Evolutionary conservation across 2,113 vertebrate genomes (phyloP), one percentile per base, ranked within the genome.

Genomic region (Leptobrachium leishanense): DNA sequence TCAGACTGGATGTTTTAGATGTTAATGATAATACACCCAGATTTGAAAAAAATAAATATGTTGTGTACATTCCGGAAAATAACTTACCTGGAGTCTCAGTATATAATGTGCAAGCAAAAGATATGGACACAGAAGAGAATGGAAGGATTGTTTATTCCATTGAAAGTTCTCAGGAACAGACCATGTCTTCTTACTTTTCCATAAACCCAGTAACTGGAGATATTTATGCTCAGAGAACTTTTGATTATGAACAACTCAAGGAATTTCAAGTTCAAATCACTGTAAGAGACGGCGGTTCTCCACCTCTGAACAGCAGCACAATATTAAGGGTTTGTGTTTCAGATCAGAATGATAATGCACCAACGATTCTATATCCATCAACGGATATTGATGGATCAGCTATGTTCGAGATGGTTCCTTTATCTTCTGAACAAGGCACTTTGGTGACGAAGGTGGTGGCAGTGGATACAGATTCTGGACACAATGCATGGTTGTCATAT

Each of bases 1-100:
- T 94, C 62, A 74, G 83, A 6, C 76, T 95, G 62, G 82, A 84
- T 31, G 85, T 94, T 59, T 79, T 87, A 79, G 93, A 94, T 73
- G 88, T 86, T 59, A 95, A 94, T 2, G 91, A 94, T 85, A 94
- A 93, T 41, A 83, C 90, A 2, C 92, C 92, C 2, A 79, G 84
- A 42, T 95, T 95, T 77, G 76, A 85, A 0, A 70, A 86, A 0
- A 75, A 83, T 11, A 86, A 81, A 7, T 94, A 92, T 82, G 87
- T 78, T 39, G 83, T 89, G 15, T 88, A 88, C 69, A 55, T 94
- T 8, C 87, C 42, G 71, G 92, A 0, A 87, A 94, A 94, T 81
- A 93, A 93, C 15, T 89, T 85, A 1, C 55, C 81, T 9, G 83
- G 73, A 3, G 15, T 86, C 50, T 89, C 92, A 69, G 82, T 94